phyloP scores from a whole-genome alignment of 2,888 invertebrate genomes.

The Rhingia rostrata region DNA sequence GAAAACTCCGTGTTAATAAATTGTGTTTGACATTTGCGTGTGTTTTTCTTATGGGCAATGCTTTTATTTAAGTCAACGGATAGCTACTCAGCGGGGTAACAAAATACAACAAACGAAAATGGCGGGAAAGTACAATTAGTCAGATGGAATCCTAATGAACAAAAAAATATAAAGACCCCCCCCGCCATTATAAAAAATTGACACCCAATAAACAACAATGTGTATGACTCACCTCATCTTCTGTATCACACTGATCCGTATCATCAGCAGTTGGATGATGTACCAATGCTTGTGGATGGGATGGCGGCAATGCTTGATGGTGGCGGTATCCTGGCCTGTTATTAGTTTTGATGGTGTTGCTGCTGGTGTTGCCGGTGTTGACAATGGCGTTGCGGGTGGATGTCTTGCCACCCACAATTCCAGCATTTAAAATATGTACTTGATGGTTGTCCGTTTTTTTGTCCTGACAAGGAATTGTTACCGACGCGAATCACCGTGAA shows the following conservation, averaged over 20 bases:
- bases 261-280: conserved; percentile 52
- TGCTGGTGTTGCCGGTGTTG: conserved; percentile 46
- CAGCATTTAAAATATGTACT: conserved; percentile 62
- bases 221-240: conserved; percentile 76
- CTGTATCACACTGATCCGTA: conserved; percentile 76
- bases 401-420: conserved; percentile 64
- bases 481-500: conserved; percentile 21
- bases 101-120: background rate
- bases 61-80: too few species aligned
- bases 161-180: background rate
- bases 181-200: background rate
- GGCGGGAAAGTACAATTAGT: conserved; percentile 1
- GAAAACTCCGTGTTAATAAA: too few species aligned
- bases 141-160: background rate
- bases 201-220: conserved; percentile 11
- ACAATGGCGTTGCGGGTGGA: conserved; percentile 55
- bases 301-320: conserved; percentile 32
- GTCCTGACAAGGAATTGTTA: conserved; percentile 14
- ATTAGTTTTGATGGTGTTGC: conserved; percentile 56
- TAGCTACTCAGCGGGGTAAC: too few species aligned
- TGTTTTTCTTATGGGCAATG: too few species aligned
- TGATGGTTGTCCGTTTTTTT: conserved; percentile 62
- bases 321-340: conserved; percentile 38
- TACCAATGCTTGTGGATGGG: conserved; percentile 41
- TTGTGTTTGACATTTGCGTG: too few species aligned